phyloP scores from a whole-genome alignment of 1,140 invertebrate genomes.

The Platyura marginata region DNA sequence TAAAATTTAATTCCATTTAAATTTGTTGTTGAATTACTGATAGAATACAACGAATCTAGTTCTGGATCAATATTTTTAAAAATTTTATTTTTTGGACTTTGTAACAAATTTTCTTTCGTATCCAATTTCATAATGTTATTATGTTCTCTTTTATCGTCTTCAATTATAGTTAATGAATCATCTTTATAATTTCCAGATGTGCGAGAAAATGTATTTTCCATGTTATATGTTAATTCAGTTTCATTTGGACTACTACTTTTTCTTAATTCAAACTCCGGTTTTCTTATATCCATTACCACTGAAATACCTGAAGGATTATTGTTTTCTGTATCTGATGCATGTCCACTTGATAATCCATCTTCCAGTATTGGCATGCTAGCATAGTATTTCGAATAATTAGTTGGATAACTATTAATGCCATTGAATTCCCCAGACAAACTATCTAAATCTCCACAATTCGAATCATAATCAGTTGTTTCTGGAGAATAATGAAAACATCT shows the following conservation, averaged over 20 bases:
- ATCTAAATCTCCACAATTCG: slow-evolving; percentile 66
- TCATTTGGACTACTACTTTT: neutral
- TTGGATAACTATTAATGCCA: slow-evolving; percentile 1
- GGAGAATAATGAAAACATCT: slow-evolving; percentile 68
- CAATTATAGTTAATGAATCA: no score
- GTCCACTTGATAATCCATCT: slow-evolving; percentile 63
- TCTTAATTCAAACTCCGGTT: neutral
- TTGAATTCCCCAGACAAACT: slow-evolving; percentile 33
- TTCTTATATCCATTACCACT: neutral
- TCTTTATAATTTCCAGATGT: neutral
- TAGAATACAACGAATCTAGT: slow-evolving; percentile 22
- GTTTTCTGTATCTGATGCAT: slow-evolving; percentile 56
- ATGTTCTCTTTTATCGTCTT: neutral
- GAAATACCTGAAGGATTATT: slow-evolving; percentile 23
- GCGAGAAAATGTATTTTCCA: neutral
- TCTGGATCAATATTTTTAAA: slow-evolving; percentile 25
- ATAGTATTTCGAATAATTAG: slow-evolving; percentile 21
- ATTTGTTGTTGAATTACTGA: slow-evolving; percentile 12
- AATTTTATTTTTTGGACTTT: slow-evolving; percentile 20
- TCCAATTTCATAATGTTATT: slow-evolving; percentile 23
- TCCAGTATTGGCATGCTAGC: slow-evolving; percentile 81
- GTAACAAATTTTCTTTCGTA: slow-evolving; percentile 21
- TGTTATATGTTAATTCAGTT: neutral
- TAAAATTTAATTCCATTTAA: neutral
- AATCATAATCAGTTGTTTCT: slow-evolving; percentile 88